Evolutionary conservation across 2,888 invertebrate genomes (phyloP).

Genomic region (Ochlodes sylvanus): DNA sequence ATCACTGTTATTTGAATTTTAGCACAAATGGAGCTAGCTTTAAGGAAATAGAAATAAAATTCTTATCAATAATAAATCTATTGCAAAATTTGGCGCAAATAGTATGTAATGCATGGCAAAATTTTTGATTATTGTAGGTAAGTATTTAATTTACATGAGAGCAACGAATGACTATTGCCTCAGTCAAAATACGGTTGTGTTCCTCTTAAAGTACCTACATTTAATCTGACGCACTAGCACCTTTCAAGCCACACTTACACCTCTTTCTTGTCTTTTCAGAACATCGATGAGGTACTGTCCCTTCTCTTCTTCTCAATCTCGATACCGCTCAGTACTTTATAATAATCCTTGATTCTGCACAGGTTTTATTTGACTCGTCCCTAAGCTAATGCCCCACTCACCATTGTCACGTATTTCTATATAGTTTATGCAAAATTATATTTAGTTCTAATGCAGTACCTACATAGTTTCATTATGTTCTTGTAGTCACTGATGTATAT

Average conservation of each 20-base stretch:
- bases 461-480: slow-evolving; percentile 15
- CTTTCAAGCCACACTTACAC: slow-evolving; percentile 73
- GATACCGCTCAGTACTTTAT: slow-evolving; percentile 67
- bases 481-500: not conserved
- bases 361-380: slow-evolving; percentile 42
- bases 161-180: slow-evolving; percentile 13
- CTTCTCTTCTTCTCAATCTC: slow-evolving; percentile 64
- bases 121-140: slow-evolving; percentile 7
- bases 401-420: slow-evolving; percentile 11
- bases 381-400: slow-evolving; percentile 33
- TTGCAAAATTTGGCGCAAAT: slow-evolving; percentile 12
- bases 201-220: slow-evolving; percentile 43
- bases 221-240: slow-evolving; percentile 67
- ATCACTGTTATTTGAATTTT: slow-evolving; percentile 5
- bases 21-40: not conserved
- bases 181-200: slow-evolving; percentile 11
- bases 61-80: not conserved
- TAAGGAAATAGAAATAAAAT: not conserved
- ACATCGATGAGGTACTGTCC: slow-evolving; percentile 85
- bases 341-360: slow-evolving; percentile 68
- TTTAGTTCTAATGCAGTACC: slow-evolving; percentile 13
- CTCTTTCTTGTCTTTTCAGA: slow-evolving; percentile 86
- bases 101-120: slow-evolving; percentile 34
- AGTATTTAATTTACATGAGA: slow-evolving; percentile 11
- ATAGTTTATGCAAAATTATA: slow-evolving; percentile 17